These are phyloP conservation scores for Oncorhynchus mykiss DNA, from an alignment of 2,113 vertebrate genomes.

Conservation along the genomic window DNA sequence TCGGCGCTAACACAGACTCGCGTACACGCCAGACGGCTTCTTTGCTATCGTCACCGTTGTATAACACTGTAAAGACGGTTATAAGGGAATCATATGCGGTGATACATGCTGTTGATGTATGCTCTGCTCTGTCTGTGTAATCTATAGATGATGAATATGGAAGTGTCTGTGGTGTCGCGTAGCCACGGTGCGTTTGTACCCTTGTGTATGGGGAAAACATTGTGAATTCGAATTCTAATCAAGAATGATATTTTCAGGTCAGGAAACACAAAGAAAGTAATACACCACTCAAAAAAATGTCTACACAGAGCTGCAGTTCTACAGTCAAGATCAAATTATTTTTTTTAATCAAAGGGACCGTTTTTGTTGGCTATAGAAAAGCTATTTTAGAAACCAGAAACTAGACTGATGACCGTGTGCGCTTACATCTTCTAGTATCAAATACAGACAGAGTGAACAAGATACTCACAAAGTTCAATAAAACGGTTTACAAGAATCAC, in stretches of 20 bases:
- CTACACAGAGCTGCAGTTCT: slow-evolving; percentile 60
- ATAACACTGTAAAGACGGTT: neutral
- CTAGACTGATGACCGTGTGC: slow-evolving; percentile 64
- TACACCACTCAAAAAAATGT: slow-evolving; percentile 64
- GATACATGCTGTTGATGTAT: neutral
- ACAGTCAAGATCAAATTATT: slow-evolving; percentile 62
- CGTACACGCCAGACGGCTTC: neutral
- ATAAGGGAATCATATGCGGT: neutral
- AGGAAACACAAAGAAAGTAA: slow-evolving; percentile 20
- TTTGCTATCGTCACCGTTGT: slow-evolving; percentile 1
- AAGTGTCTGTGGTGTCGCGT: neutral
- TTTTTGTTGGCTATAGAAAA: slow-evolving; percentile 74
- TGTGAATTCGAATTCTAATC: neutral
- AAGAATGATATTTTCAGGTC: neutral
- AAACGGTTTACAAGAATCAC: slow-evolving; percentile 70
- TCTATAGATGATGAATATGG: neutral
- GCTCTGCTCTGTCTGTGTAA: neutral
- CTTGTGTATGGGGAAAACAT: neutral
- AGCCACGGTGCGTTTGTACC: neutral
- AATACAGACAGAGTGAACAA: slow-evolving; percentile 62
- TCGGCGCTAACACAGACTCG: slow-evolving; percentile 12
- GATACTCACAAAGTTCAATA: slow-evolving; percentile 64
- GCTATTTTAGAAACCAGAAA: slow-evolving; percentile 74
- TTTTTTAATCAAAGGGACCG: slow-evolving; percentile 73
- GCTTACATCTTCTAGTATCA: slow-evolving; percentile 68